A percentile compares a stretch with the other conserved stretches of the same genome.
phyloP scores from a whole-genome alignment of 1,140 invertebrate genomes.

The Helicoverpa armigera region DNA sequence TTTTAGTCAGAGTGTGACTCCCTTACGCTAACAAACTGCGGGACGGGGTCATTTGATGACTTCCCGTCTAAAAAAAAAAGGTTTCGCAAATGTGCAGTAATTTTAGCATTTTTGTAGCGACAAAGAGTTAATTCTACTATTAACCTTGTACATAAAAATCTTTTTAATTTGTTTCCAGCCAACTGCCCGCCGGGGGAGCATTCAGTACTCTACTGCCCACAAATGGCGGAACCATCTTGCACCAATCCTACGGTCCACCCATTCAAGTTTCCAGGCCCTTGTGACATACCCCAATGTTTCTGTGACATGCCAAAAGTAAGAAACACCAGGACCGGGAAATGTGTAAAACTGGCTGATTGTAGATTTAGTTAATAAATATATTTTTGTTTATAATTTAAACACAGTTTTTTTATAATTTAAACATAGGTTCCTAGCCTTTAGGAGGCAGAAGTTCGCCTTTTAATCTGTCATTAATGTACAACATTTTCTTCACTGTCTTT shows the following conservation, averaged over 20 bases:
- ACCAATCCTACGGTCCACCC: slow-evolving; percentile 65
- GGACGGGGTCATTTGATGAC: too few species aligned
- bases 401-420: not conserved
- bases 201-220: slow-evolving; percentile 74
- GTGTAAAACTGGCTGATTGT: slow-evolving; percentile 61
- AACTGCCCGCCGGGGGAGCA: slow-evolving; percentile 71
- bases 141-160: not conserved
- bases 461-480: too few species aligned
- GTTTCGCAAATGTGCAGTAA: too few species aligned
- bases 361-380: not conserved
- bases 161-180: slow-evolving; percentile 58
- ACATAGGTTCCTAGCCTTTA: too few species aligned
- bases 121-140: too few species aligned
- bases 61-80: too few species aligned
- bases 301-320: slow-evolving; percentile 67
- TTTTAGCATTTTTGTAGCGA: too few species aligned
- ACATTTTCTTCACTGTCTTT: too few species aligned
- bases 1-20: too few species aligned
- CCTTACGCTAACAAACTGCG: too few species aligned
- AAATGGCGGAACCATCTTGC: slow-evolving; percentile 67
- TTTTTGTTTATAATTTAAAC: not conserved
- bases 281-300: slow-evolving; percentile 73
- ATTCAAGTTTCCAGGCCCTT: slow-evolving; percentile 44
- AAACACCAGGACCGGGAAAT: slow-evolving; percentile 62
- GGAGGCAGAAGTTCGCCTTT: too few species aligned